phyloP scores from a whole-genome alignment of 2,113 vertebrate species.

The Ahaetulla prasina region DNA sequence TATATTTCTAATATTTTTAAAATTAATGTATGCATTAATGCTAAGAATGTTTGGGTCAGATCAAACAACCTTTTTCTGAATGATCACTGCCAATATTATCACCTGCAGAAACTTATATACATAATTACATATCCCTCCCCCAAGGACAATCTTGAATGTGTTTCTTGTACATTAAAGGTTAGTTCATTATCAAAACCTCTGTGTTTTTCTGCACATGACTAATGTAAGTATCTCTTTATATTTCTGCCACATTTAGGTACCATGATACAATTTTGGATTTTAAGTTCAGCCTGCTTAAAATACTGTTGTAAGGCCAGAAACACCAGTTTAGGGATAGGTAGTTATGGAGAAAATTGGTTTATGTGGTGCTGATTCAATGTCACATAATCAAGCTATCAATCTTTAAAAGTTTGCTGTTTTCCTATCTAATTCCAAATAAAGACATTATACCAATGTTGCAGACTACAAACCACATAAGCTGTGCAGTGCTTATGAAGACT shows the following conservation, averaged over 20 bases:
- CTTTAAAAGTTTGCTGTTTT: neutral
- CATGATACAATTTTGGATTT: neutral
- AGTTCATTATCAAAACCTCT: neutral
- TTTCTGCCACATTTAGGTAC: neutral
- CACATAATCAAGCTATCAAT: neutral
- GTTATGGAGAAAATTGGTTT: neutral
- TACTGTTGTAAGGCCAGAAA: neutral
- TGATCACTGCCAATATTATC: neutral
- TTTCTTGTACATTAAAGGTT: neutral
- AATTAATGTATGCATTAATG: neutral
- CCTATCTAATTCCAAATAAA: neutral
- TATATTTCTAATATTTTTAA: neutral
- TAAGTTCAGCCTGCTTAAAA: neutral
- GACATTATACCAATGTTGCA: neutral
- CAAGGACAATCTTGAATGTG: neutral
- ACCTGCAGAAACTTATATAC: neutral
- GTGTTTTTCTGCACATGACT: neutral
- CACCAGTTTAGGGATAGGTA: neutral
- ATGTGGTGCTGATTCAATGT: neutral
- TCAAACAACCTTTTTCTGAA: neutral
- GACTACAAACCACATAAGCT: neutral
- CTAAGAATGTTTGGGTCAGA: neutral
- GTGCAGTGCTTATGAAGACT: neutral
- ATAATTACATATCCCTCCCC: neutral
- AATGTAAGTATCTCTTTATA: neutral